These are phyloP conservation scores for Trogon melanurus DNA, from an alignment of 2,113 vertebrate genomes.

Conservation along the genomic window DNA sequence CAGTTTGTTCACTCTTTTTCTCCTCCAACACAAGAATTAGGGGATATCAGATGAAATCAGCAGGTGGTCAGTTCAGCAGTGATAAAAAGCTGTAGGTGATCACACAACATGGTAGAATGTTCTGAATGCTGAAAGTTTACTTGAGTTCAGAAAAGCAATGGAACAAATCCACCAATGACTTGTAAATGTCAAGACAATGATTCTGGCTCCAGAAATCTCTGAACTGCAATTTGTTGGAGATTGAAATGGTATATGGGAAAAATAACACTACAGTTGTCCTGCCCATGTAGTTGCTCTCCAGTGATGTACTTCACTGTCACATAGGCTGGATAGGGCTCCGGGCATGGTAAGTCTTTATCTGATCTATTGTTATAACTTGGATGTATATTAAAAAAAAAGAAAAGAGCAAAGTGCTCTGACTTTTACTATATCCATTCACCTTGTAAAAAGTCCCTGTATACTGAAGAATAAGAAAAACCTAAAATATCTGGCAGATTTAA, in stretches of 20 bases:
- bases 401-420: not conserved
- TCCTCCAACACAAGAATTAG: not conserved
- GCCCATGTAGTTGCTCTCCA: not conserved
- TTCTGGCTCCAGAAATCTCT: not conserved
- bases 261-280: not conserved
- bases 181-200: not conserved
- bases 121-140: not conserved
- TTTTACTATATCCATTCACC: not conserved
- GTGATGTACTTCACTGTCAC: fast-evolving
- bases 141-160: not conserved
- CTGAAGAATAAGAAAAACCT: not conserved
- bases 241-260: not conserved
- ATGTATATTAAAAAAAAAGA: no score
- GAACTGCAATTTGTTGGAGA: not conserved
- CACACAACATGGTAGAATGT: not conserved
- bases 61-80: not conserved
- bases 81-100: not conserved
- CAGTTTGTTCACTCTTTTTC: not conserved
- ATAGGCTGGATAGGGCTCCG: not conserved
- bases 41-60: not conserved
- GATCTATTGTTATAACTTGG: not conserved
- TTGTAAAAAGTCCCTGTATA: not conserved
- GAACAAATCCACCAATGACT: not conserved
- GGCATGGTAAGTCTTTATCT: not conserved
- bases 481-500: not conserved